Evolutionary conservation across 2,888 invertebrate genomes (phyloP), one percentile per base, ranked within the genome.

Genomic region (Slavum lentiscoides): DNA sequence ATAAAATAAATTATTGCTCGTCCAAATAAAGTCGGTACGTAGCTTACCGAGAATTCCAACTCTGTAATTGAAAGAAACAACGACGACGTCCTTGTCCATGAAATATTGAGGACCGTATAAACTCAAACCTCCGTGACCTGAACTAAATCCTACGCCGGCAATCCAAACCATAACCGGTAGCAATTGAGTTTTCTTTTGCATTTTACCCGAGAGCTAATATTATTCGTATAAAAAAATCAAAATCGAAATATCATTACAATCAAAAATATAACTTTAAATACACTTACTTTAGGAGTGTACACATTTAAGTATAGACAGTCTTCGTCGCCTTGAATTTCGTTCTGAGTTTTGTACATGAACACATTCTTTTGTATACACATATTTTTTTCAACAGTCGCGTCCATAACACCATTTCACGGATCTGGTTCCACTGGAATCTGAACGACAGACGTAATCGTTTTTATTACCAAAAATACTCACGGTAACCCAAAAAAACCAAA

Each of bases 301-400:
- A 89, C 87, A 85, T 89, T 89, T n/a, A 89, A 83, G 84, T 88
- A 88, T 5, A 89, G 84, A 82, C 89, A 90, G 84, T 90, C 89
- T 84, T 90, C 90, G 3, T 86, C 85, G 53, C 89, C 89, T 13
- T 87, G 85, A 70, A 85, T 85, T 82, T 87, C 86, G 17, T 86
- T 84, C 2, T 17, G n/a, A 15, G 62, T n/a, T 53, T 37, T 0
- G 53, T 74, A 74, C 37, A 37, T n/a, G 59, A 85, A 85, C 39
- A 87, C 83, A 84, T 87, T 86, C 3, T 85, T 84, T 82, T 88
- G 87, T 83, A 19, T 86, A 86, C 73, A 85, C 84, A 21, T 86
- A 85, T 0, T 86, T 86, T 62, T 86, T 85, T 74, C 43, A 8
- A 85, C 84, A 0, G 87, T 86, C 59, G 88, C 87, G 83, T 89